Evolutionary conservation across 2,113 vertebrate species (phyloP).

Genomic region (Spermophilus dauricus): DNA sequence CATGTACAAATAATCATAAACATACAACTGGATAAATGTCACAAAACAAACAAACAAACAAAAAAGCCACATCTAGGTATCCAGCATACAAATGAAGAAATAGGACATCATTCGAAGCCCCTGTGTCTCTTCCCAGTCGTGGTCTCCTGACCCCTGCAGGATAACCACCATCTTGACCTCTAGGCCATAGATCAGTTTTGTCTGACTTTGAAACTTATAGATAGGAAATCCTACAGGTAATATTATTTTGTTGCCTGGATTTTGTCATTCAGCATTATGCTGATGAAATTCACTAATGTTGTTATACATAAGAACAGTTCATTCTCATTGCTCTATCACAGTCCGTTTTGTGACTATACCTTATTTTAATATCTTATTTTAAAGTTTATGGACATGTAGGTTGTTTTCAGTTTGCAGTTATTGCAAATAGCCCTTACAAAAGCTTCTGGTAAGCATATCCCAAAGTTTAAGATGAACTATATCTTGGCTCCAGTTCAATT

Average conservation of each 20-base stretch:
- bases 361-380: neutral
- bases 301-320: neutral
- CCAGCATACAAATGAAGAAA: neutral
- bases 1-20: neutral
- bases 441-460: neutral
- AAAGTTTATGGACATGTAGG: neutral
- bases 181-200: neutral
- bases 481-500: neutral
- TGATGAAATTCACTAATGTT: neutral
- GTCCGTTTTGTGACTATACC: neutral
- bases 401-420: neutral
- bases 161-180: neutral
- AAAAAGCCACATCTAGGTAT: neutral
- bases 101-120: neutral
- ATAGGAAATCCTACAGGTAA: neutral
- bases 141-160: fast-evolving
- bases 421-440: neutral
- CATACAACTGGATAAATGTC: neutral
- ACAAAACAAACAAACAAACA: neutral
- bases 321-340: neutral
- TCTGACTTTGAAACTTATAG: neutral
- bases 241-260: neutral
- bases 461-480: neutral
- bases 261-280: neutral
- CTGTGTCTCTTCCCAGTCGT: neutral